phyloP scores from a whole-genome alignment of 2,888 invertebrate genomes.

The Chaitophorus viminalis region DNA sequence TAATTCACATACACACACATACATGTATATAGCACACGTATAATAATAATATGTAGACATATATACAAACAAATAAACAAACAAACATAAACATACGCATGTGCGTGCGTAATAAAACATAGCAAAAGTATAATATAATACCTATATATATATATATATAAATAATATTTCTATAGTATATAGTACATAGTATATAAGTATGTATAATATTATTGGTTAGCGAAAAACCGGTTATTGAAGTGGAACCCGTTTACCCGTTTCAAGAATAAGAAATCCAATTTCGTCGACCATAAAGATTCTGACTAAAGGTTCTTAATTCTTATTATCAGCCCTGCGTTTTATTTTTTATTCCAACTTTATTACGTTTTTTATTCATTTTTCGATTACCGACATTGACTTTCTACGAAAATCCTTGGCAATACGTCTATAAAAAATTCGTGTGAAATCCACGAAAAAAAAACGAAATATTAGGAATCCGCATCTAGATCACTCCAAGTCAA shows the following conservation, averaged over 20 bases:
- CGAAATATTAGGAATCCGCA: not conserved
- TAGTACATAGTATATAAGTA: no score
- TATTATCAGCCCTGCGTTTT: not conserved
- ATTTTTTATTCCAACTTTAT: not conserved
- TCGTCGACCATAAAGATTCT: not conserved
- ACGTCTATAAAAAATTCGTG: not conserved
- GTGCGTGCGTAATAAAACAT: not conserved
- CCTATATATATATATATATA: no score
- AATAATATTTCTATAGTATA: no score
- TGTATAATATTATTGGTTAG: slow-evolving; percentile 28
- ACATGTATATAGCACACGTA: not conserved
- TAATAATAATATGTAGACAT: not conserved
- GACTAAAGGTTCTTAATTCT: not conserved
- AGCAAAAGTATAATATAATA: no score
- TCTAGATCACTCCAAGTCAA: no score
- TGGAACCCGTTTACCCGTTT: slow-evolving; percentile 38
- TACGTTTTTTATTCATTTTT: not conserved
- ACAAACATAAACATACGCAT: not conserved
- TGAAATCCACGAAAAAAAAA: not conserved
- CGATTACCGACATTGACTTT: not conserved
- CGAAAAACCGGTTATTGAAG: slow-evolving; percentile 61
- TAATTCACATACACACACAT: not conserved
- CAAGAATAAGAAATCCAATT: slow-evolving; percentile 40
- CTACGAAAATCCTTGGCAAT: not conserved
- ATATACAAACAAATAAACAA: not conserved